These are phyloP conservation scores for Noturus placidus DNA, from an alignment of 2,113 vertebrate species.

Conservation along the genomic window DNA sequence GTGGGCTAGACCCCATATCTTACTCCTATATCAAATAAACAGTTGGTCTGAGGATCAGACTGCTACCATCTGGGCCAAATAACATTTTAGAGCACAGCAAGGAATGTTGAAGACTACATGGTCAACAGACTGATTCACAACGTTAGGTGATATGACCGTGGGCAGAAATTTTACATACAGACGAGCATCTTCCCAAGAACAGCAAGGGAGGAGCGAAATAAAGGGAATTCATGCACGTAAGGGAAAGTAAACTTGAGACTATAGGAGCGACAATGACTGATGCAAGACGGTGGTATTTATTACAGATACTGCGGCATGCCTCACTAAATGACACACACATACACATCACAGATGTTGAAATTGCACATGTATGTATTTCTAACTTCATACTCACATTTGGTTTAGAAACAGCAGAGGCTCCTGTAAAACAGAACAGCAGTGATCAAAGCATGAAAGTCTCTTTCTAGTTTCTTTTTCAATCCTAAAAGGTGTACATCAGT, in stretches of 20 bases:
- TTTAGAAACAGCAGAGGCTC: constrained; percentile 45
- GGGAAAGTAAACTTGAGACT: background rate
- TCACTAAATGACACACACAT: background rate
- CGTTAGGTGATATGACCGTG: background rate
- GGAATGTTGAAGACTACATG: background rate
- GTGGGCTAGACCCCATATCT: background rate
- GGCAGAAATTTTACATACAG: background rate
- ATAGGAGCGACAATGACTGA: background rate
- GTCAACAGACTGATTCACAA: background rate
- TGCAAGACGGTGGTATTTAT: background rate
- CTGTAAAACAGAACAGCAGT: constrained; percentile 41
- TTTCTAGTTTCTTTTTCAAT: no score
- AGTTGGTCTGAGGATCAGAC: background rate
- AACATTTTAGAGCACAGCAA: background rate
- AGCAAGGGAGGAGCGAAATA: background rate
- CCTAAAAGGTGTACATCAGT: background rate
- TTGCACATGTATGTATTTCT: background rate
- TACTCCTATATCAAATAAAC: background rate
- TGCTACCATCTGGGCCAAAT: background rate
- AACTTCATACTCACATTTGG: constrained; percentile 50
- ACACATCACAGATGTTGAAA: background rate
- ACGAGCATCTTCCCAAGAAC: background rate
- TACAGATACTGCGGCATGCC: background rate
- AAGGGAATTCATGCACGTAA: background rate
- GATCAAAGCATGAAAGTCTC: background rate